A percentile compares a stretch with the other conserved stretches of the same genome.
phyloP scores from a whole-genome alignment of 2,113 vertebrate genomes.

The Mohoua ochrocephala region DNA sequence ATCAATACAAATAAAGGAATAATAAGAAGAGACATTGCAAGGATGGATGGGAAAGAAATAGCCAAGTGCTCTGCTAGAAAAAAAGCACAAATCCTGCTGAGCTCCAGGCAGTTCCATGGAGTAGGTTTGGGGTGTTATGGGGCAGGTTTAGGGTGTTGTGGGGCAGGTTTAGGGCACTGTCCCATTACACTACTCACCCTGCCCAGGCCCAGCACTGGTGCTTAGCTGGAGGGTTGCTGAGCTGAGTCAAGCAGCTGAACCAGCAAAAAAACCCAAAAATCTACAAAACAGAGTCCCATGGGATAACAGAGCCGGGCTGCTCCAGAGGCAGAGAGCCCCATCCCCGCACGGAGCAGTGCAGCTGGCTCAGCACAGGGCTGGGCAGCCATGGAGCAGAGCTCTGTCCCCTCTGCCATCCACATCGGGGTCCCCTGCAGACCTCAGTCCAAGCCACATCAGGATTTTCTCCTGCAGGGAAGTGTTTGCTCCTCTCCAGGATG shows the following conservation, averaged over 20 bases:
- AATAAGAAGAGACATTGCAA: background rate
- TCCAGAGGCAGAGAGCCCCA: fast-evolving
- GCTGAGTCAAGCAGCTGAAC: background rate
- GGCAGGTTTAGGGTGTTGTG: background rate
- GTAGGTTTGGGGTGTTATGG: background rate
- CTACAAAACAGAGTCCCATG: fast-evolving
- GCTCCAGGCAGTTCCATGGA: background rate
- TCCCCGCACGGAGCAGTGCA: fast-evolving
- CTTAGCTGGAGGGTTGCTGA: background rate
- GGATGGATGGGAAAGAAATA: background rate
- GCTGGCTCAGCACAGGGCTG: background rate
- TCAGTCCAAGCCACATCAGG: background rate
- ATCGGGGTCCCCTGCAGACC: background rate
- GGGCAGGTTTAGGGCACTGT: background rate
- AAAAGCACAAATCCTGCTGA: background rate
- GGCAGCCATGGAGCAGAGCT: background rate
- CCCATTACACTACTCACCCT: too few relatives aligned
- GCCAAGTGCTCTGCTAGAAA: background rate
- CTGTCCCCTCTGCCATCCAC: background rate
- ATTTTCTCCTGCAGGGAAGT: background rate
- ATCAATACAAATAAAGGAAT: slow-evolving; percentile 44
- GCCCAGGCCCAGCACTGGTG: fast-evolving
- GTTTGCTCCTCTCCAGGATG: background rate
- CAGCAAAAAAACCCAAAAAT: background rate
- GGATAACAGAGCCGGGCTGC: background rate